Evolutionary conservation across 2,113 vertebrate genomes (phyloP), one percentile per base, ranked within the genome.

Genomic region (Eolophus roseicapilla): DNA sequence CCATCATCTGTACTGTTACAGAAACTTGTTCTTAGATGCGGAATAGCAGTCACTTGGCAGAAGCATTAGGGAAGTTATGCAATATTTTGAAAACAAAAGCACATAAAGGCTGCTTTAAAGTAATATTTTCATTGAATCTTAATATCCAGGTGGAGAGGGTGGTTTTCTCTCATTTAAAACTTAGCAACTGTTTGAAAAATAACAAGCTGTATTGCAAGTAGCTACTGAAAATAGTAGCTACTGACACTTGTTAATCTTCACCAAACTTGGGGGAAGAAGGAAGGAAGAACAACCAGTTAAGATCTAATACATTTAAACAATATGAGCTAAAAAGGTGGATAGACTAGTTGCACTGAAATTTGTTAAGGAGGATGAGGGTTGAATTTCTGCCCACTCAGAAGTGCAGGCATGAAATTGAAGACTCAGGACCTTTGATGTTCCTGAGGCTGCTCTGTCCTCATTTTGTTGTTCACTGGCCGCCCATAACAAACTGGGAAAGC

Each of bases 391-490:
- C 28, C 8, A 8, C 49, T 82, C 75, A 43, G 37, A 83, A 76
- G 44, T 8, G 43, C 46, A 77, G 46, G 31, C 24, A 53, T 0
- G 0, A 75, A 78, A 67, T 14, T 63, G 68, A 78, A 96, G 76
- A 52, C 68, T 85, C 0, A 0, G 73, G 80, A 75, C 60, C 75
- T 95, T 82, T 95, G 82, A 90, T 57, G 79, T 83, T 93, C 78
- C 85, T 23, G 50, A 70, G 64, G 41, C 53, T 85, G 50, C 76
- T 86, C 47, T 88, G 93, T 49, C 92, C 85, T 95, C 29, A 14
- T 94, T 94, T 94, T 57, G 75, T 90, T 95, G 33, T 83, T 94
- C 20, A 9, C 55, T 70, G 25, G 37, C 71, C 78, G 29, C 64
- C 68, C 73, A 0, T 88, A 95, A 82, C 63, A 76, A 95, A 91